These are phyloP conservation scores for Gari tellinella DNA, from an alignment of 2,888 invertebrate species.

Conservation along the genomic window DNA sequence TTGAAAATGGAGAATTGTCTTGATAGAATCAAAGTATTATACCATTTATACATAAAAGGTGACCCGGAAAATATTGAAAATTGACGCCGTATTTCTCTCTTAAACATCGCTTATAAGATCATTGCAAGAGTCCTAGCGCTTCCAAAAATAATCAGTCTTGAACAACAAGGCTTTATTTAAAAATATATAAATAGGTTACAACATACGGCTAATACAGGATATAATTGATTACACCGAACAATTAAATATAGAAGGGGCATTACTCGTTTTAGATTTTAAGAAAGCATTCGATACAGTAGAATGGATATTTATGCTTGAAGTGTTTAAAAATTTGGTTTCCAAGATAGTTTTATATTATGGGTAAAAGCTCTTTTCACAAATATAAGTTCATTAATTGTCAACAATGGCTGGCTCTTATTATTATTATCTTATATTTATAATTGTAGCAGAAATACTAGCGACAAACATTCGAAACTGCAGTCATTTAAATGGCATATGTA, in stretches of 20 bases:
- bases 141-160: constrained; percentile 13
- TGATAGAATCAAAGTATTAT: no score
- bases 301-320: constrained; percentile 1
- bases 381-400: constrained; percentile 2
- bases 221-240: constrained; percentile 30
- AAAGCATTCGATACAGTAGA: constrained; percentile 20
- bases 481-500: no score
- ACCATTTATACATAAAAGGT: background rate
- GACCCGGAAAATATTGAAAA: constrained; percentile 7
- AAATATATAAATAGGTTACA: constrained; percentile 18
- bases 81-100: constrained; percentile 30
- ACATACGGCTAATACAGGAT: constrained; percentile 23
- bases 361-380: constrained; percentile 9
- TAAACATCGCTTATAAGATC: constrained; percentile 26
- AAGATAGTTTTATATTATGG: constrained; percentile 12
- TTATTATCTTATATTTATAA: constrained; percentile 3
- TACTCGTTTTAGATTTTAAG: constrained; percentile 13
- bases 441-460: constrained; percentile 11
- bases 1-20: no score
- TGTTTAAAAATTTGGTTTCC: constrained; percentile 10
- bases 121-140: constrained; percentile 27
- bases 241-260: constrained; percentile 13
- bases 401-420: constrained; percentile 10
- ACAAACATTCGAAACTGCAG: background rate
- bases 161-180: constrained; percentile 26